These are phyloP conservation scores for Leuctra nigra DNA, from an alignment of 2,888 invertebrate species.

Conservation along the genomic window DNA sequence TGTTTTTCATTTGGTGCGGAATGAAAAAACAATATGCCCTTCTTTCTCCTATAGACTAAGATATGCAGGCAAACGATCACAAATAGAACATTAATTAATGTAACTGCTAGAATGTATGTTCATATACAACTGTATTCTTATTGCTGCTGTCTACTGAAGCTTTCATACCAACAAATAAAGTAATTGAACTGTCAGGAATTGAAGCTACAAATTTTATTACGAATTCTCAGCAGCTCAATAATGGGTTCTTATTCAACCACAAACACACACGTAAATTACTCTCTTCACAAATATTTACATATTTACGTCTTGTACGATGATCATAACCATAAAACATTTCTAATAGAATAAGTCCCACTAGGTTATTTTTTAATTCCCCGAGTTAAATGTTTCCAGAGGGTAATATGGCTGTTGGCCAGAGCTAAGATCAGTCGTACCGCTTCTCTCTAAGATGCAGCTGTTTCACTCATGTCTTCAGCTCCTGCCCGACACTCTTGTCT, in stretches of 20 bases:
- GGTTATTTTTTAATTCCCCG: background rate
- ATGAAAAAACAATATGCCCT: too few relatives aligned
- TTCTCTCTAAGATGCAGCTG: background rate
- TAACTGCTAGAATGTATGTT: too few relatives aligned
- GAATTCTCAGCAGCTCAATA: too few relatives aligned
- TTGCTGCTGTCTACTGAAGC: too few relatives aligned
- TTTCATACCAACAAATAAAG: too few relatives aligned
- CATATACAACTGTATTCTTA: too few relatives aligned
- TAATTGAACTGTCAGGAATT: too few relatives aligned
- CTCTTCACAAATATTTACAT: background rate
- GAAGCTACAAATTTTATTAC: too few relatives aligned
- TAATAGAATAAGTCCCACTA: background rate
- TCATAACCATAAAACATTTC: background rate
- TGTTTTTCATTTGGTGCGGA: too few relatives aligned
- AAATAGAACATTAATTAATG: too few relatives aligned
- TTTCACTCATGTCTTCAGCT: background rate
- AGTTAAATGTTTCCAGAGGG: conserved; percentile 8
- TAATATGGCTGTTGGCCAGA: background rate
- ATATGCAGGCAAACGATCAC: too few relatives aligned
- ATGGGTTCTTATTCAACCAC: background rate
- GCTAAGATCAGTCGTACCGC: background rate
- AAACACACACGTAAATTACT: background rate
- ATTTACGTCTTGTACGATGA: background rate
- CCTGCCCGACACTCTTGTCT: background rate
- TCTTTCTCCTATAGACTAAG: too few relatives aligned